Evolutionary conservation across 2,113 vertebrate species (phyloP).

Genomic region (Fulmarus glacialis): DNA sequence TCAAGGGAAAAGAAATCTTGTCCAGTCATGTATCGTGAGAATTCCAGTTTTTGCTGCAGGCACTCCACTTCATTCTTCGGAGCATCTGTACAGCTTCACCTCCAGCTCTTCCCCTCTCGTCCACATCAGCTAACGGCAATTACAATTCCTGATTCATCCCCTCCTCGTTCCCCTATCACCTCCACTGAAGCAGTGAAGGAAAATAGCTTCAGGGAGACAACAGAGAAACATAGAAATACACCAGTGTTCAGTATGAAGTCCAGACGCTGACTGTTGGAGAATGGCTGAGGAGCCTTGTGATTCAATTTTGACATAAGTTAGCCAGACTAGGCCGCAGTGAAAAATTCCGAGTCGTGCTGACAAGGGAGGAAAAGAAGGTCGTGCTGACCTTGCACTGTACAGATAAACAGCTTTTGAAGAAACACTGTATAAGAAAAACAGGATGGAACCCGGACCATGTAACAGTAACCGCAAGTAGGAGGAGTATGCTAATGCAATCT

Average conservation of each 20-base stretch:
- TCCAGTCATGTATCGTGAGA: not conserved
- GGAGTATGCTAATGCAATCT: too few relatives aligned
- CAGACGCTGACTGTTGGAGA: too few relatives aligned
- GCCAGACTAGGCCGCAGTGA: too few relatives aligned
- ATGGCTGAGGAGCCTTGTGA: too few relatives aligned
- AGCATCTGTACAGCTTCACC: not conserved
- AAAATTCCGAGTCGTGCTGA: too few relatives aligned
- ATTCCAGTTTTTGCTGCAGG: not conserved
- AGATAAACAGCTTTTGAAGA: too few relatives aligned
- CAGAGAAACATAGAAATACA: not conserved
- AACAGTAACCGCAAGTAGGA: too few relatives aligned
- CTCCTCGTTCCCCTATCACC: not conserved
- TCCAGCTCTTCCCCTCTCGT: not conserved
- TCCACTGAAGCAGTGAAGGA: not conserved
- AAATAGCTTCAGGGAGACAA: not conserved
- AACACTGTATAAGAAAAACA: too few relatives aligned
- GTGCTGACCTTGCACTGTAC: too few relatives aligned
- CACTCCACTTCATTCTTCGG: not conserved
- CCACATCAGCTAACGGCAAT: not conserved
- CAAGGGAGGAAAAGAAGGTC: too few relatives aligned
- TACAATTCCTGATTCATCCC: not conserved
- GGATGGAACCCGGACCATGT: too few relatives aligned
- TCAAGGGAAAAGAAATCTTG: not conserved
- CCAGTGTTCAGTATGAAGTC: accelerated
- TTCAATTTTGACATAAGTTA: too few relatives aligned